phyloP scores from a whole-genome alignment of 2,888 invertebrate genomes.

The Odiellus spinosus region DNA sequence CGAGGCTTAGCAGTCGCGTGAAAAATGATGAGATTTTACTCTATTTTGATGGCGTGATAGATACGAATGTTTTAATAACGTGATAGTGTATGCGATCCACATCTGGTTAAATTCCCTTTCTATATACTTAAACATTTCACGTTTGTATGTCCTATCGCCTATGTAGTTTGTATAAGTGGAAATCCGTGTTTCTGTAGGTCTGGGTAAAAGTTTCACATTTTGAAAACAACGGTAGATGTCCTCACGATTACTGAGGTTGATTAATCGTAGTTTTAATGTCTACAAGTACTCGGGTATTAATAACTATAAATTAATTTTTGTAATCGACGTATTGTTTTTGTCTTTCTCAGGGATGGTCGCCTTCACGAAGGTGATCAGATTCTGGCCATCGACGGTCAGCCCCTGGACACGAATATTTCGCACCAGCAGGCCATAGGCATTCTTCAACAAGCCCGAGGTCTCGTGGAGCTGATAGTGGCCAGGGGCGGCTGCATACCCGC shows the following conservation, averaged over 20 bases:
- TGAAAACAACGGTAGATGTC: no score
- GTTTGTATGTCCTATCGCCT: background rate
- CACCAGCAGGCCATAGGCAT: slow-evolving; percentile 65
- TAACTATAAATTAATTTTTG: background rate
- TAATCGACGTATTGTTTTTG: slow-evolving; percentile 11
- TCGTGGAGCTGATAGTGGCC: slow-evolving; percentile 32
- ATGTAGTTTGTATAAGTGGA: no score
- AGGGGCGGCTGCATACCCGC: slow-evolving; percentile 32
- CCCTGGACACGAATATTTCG: slow-evolving; percentile 49
- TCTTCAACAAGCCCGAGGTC: slow-evolving; percentile 52
- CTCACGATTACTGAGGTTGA: no score
- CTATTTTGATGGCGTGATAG: no score
- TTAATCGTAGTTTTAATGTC: no score
- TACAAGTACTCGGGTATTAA: no score
- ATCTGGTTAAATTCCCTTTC: background rate
- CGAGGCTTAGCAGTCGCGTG: no score
- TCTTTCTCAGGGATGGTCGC: slow-evolving; percentile 42
- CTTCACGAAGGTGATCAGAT: slow-evolving; percentile 66
- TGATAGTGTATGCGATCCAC: no score
- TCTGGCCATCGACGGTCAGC: slow-evolving; percentile 63
- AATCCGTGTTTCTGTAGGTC: no score
- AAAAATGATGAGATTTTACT: no score
- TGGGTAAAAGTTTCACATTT: no score
- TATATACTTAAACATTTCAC: background rate
- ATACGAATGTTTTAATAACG: background rate